Evolutionary conservation across 1,140 invertebrate species (phyloP), one percentile per base, ranked within the genome.

Genomic region (Atta texana): DNA sequence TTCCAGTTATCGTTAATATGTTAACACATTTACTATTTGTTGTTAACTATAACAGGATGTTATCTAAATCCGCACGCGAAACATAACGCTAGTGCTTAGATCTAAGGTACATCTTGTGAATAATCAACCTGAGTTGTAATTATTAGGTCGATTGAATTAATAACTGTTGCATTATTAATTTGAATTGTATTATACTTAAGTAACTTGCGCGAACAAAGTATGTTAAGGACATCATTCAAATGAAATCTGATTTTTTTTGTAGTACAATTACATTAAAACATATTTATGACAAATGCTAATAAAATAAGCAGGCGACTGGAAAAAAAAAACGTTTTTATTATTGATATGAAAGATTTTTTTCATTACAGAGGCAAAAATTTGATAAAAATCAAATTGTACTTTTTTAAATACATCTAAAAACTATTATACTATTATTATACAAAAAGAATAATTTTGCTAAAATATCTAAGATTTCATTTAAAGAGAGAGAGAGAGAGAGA

Each of bases 141-240:
- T 78, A 68, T 80, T 80, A 84, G 44, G 55, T 82, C 39, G 69
- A 31, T 14, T 84, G 57, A 74, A 75, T 84, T 84, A 57, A 63
- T 84, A 75, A 84, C 74, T 39, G 16, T 84, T 84, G 80, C 55
- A 75, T 84, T 84, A 84, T 61, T 74, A 74, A 84, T 84, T 75
- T 61, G 55, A 55, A 49, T 74, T 18, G 14, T 75, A 75, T 84
- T 69, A 44, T 61, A 28, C 28, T 44, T 34, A 44, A 75, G 24
- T 61, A 28, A 74, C 69, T 14, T 49, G 69, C 55, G n/a, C 39
- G 55, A 63, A 63, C 28, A 34, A 75, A 63, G 80, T 84, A 28
- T 61, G 80, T 74, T 74, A 84, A 84, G 80, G 80, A 84, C 80
- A 61, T 61, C 53, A n/a, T 59, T 28, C 24, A 21, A 72, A 61